Evolutionary conservation across 2,113 vertebrate species (phyloP).

Genomic region (Hippotragus niger): DNA sequence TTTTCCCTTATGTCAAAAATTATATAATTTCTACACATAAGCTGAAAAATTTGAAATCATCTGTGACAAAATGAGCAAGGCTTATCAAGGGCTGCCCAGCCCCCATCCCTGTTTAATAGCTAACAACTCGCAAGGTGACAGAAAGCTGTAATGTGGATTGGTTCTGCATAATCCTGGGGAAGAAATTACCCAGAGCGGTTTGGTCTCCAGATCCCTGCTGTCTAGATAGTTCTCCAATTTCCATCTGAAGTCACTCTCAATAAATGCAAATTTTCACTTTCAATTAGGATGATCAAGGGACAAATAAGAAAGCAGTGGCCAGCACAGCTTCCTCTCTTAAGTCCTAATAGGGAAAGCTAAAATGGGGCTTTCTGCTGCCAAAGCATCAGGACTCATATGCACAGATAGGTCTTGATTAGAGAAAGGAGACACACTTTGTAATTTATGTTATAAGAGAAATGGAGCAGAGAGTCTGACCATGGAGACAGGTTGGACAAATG

Average conservation of each 20-base stretch:
- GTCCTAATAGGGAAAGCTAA: not conserved
- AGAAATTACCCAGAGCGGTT: not conserved
- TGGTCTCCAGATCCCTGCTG: not conserved
- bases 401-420: not conserved
- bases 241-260: not conserved
- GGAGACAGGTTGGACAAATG: not conserved
- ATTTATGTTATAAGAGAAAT: not conserved
- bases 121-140: not conserved
- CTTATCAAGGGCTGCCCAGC: not conserved
- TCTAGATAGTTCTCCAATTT: not conserved
- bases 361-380: not conserved
- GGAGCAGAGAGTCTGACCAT: not conserved
- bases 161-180: not conserved
- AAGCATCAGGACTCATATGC: not conserved
- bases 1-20: conserved; percentile 26
- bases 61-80: not conserved
- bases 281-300: conserved; percentile 27
- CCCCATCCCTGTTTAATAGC: not conserved
- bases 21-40: not conserved
- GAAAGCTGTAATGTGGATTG: not conserved
- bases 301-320: not conserved
- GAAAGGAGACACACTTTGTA: not conserved
- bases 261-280: conserved; percentile 5
- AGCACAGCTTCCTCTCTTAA: not conserved
- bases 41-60: not conserved